Evolutionary conservation across 2,888 invertebrate genomes (phyloP), one percentile per base, ranked within the genome.

Genomic region (Stegophylla sp.): DNA sequence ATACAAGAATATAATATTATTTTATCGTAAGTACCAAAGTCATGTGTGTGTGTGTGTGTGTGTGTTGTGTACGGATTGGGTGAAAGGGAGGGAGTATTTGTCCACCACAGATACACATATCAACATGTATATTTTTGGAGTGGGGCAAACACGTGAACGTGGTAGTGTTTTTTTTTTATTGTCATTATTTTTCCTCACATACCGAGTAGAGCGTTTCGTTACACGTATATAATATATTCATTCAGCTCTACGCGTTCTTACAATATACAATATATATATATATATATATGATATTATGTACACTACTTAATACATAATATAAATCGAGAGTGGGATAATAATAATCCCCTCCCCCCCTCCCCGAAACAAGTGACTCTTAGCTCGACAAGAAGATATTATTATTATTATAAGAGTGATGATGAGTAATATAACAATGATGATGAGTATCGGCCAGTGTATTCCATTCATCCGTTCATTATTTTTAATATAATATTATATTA

Each of bases 201-300:
- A 9, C 41, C 71, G 53, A 26, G n/a, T 28, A 26, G 17, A 72
- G 56, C 20, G 64, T 51, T 10, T 43, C 15, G 23, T 45, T 17
- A 59, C 17, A 26, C 41, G 34, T 34, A 34, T 7, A 34, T 59
- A 20, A 20, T 20, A 41, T 48, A 61, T 73, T 73, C 59, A 73
- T 73, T 73, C 73, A 45, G 17, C 59, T 45, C n/a, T 23, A 72
- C 72, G 17, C 59, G n/a, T 17, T 43, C 7, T 1, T 20, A 5
- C 20, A 13, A 23, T 26, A 5, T 4, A 51, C 1, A 2, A 51
- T 51, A 17, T 7, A 34, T 34, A 5, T 34, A 34, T 34, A 34
- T 34, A 34, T n/a, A 34, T 34, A 34, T 34, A 34, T 7, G 34
- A 34, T n/a, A n/a, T n/a, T n/a, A n/a, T n/a, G n/a, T n/a, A n/a